Conservation (phyloP, 2,888 invertebrate species). For the Xestia sexstrigata region DNA sequence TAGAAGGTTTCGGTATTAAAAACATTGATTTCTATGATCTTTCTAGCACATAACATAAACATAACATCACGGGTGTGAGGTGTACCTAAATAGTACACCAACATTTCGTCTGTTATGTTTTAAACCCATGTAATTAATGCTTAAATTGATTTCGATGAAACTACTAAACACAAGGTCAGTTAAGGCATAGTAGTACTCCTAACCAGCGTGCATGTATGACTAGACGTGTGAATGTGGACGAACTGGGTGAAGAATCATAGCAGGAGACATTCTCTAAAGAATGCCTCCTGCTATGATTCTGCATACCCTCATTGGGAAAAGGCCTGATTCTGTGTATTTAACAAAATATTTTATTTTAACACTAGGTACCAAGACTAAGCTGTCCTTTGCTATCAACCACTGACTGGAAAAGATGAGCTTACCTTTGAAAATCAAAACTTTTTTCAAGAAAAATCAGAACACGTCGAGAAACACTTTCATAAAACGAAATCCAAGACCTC, state of each 20-base stretch:
- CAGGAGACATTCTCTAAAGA: not conserved
- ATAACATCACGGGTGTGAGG: no score
- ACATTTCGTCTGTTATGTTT: no score
- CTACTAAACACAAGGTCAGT: not conserved
- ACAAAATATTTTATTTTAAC: not conserved
- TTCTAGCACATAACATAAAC: no score
- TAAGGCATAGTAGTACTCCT: not conserved
- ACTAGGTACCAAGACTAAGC: not conserved
- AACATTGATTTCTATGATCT: not conserved
- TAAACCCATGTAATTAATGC: no score
- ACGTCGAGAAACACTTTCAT: constrained; percentile 10
- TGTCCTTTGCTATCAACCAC: not conserved
- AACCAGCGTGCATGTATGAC: not conserved
- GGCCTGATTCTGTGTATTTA: not conserved
- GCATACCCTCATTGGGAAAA: not conserved
- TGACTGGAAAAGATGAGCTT: not conserved
- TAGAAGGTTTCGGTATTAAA: not conserved
- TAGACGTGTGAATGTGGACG: not conserved
- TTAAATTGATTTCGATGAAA: not conserved
- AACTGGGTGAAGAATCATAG: not conserved
- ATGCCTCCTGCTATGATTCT: no score
- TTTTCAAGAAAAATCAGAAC: constrained; percentile 3
- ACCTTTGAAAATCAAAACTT: not conserved
- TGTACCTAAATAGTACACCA: no score
- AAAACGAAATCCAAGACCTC: constrained; percentile 27